Base-by-base conservation (phyloP, 2,888 invertebrate species). In the Heteromyza rotundicornis region DNA sequence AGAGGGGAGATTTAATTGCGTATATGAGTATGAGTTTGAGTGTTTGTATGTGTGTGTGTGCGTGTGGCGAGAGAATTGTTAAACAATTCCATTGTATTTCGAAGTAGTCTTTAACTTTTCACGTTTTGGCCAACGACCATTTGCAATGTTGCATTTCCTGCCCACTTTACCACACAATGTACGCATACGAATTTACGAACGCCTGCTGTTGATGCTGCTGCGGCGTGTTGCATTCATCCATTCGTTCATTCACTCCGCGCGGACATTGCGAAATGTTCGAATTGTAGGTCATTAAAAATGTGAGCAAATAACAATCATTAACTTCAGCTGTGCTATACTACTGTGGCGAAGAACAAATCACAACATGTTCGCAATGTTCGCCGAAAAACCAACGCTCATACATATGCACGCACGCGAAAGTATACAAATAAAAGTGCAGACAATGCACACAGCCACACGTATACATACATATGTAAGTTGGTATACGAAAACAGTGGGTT, bases 271-370 rank as follows among this genome's bases (percentile, higher is more conserved):
- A 10, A 40, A n/a, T 40, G n/a, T 40, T 40, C 40, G 16, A 3
- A 40, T 40, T 16, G 32, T 24, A 8, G 32, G 52, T 52, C 52
- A 52, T 52, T 52, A 52, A 52, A 32, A 14, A 24, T 55, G 54
- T 55, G 54, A 12, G 20, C 40, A 55, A 62, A 62, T 59, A 59
- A 55, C 59, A 55, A 56, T 56, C 59, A 59, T 62, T 59, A 62
- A 62, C 59, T 62, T 24, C 52, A 62, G 59, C 62, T 62, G 59
- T 36, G 23, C 49, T 20, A n/a, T n/a, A n/a, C n/a, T 40, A n/a
- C 3, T 55, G 54, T 40, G 40, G 32, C 36, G 50, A 27, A 27
- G 27, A 14, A 58, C 62, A 62, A 62, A 59, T 62, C 62, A 62
- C 62, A 59, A 55, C 52, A 56, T 40, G 35, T 59, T 44, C 47